Evolutionary conservation across 2,888 invertebrate species (phyloP).

Genomic region (Parnassius orleans): DNA sequence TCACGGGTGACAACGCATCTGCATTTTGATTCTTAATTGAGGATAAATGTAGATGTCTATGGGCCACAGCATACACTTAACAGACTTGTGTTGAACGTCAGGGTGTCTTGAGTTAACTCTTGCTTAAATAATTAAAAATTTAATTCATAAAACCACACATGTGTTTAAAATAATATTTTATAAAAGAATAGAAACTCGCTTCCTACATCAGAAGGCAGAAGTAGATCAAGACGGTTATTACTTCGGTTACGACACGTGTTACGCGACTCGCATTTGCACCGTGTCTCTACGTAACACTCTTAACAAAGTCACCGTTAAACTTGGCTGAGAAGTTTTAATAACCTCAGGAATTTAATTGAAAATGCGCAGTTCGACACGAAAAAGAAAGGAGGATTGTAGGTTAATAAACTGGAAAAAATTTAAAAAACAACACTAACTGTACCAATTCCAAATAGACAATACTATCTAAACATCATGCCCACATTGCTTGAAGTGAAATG

Average conservation of each 20-base stretch:
- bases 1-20: too few species aligned
- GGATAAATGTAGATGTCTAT: too few species aligned
- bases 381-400: not conserved
- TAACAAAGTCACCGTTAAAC: slow-evolving; percentile 17
- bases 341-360: not conserved
- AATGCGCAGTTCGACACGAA: not conserved
- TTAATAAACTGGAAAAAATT: too few species aligned
- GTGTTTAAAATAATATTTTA: not conserved
- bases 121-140: too few species aligned
- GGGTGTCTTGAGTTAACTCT: too few species aligned
- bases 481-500: too few species aligned
- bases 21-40: too few species aligned
- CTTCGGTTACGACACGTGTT: slow-evolving; percentile 15
- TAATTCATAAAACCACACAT: not conserved
- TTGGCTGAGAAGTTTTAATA: slow-evolving; percentile 1
- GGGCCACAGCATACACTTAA: too few species aligned
- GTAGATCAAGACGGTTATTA: slow-evolving; percentile 20
- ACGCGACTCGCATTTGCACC: slow-evolving; percentile 9
- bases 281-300: slow-evolving; percentile 15
- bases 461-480: too few species aligned
- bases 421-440: too few species aligned
- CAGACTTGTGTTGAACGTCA: too few species aligned
- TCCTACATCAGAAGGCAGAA: slow-evolving; percentile 12
- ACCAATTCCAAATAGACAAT: too few species aligned
- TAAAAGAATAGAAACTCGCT: slow-evolving; percentile 3